A percentile compares a stretch with the other conserved stretches of the same genome.
phyloP scores from a whole-genome alignment of 1,140 invertebrate genomes.

The Drosophila guanche region DNA sequence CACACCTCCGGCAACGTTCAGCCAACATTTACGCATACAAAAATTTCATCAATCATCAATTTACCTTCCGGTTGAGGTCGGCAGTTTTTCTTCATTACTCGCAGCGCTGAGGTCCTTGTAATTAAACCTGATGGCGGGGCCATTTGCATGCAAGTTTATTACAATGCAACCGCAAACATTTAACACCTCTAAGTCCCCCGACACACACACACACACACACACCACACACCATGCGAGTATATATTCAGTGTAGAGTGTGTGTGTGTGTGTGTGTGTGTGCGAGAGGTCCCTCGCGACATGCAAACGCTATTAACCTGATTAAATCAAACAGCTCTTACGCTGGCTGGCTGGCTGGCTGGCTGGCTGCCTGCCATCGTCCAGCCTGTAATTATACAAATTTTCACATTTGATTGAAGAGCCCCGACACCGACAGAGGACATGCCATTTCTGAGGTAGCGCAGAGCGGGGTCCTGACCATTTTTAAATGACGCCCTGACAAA shows the following conservation, averaged over 20 bases:
- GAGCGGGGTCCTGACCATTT: constrained; percentile 24
- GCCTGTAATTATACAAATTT: constrained; percentile 75
- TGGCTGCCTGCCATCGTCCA: constrained; percentile 23
- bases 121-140: constrained; percentile 69
- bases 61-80: constrained; percentile 24
- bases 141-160: constrained; percentile 68
- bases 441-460: constrained; percentile 24
- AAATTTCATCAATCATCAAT: constrained; percentile 65
- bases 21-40: constrained; percentile 8
- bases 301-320: constrained; percentile 78
- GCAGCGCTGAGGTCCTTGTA: constrained; percentile 38
- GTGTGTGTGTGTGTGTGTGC: neutral
- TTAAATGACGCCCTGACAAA: constrained; percentile 71
- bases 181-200: constrained; percentile 63
- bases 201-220: constrained; percentile 9
- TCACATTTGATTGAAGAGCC: constrained; percentile 75
- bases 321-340: constrained; percentile 64
- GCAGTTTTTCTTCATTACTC: constrained; percentile 59
- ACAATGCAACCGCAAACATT: constrained; percentile 69
- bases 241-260: neutral
- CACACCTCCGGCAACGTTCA: constrained; percentile 33
- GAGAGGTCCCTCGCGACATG: constrained; percentile 51
- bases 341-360: constrained; percentile 45
- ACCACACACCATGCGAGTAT: no score
- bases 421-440: constrained; percentile 35